Evolutionary conservation across 2,113 vertebrate genomes (phyloP), one percentile per base, ranked within the genome.

Genomic region (Chaetorhynchus papuensis): DNA sequence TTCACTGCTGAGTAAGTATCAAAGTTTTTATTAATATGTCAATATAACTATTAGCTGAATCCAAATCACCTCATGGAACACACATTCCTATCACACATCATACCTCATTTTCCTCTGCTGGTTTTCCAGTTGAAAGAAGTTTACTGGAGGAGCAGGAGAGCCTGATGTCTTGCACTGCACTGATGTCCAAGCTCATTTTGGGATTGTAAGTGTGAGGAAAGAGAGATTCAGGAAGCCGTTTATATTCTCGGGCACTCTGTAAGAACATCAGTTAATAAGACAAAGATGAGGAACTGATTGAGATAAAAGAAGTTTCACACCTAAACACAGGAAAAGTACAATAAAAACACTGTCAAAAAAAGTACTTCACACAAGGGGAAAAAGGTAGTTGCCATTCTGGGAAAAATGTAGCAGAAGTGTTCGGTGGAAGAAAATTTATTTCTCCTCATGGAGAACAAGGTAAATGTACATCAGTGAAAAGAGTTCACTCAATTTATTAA

Each of bases 161-260:
- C 56, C 97, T 97, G 94, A 75, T 95, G 79, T 97, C 98, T 77
- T 98, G 98, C 33, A 98, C 96, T 56, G 99, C 98, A 81, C 99
- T 99, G 91, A 99, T 98, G 89, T 98, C 98, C 81, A 99, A 96
- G 95, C 99, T 99, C 99, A 99, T 99, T 98, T 99, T 99, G 83
- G 99, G 99, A 96, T 99, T 99, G 60, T 99, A 99, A 61, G 99
- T 99, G 96, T 99, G 99, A 66, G 99, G 99, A 91, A 99, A 99
- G 15, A 99, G 98, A 89, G 99, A 98, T 97, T 99, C 99, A 1
- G 99, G 95, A 89, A 99, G 98, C 15, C 86, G 97, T 70, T 95
- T 99, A 94, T 97, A 97, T 84, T 99, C 99, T 64, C 98, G 98
- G 35, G 99, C 99, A 97, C 99, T 99, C 99, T 99, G 95, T 22